A percentile compares a stretch with the other conserved stretches of the same genome.
phyloP scores from a whole-genome alignment of 1,140 invertebrate genomes.

The Polypedilum vanderplanki region DNA sequence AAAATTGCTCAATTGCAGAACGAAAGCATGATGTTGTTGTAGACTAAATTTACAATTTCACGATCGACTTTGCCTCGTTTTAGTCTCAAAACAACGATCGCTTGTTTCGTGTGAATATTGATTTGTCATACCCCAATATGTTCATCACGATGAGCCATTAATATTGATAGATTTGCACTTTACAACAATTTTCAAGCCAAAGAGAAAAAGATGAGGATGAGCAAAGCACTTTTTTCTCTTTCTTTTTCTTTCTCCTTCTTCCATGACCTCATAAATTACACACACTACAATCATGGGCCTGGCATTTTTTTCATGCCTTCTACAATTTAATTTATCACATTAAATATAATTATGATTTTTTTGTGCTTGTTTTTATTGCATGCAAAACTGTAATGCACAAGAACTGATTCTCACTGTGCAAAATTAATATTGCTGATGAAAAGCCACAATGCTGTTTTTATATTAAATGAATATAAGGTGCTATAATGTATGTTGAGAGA shows the following conservation, averaged over 20 bases:
- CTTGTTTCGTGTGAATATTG: slow-evolving; percentile 15
- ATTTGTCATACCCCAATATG: not conserved
- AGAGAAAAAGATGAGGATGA: not conserved
- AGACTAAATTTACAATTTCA: not conserved
- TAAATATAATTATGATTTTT: slow-evolving; percentile 23
- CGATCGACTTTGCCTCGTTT: not conserved
- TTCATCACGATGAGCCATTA: slow-evolving; percentile 16
- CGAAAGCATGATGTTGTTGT: not conserved
- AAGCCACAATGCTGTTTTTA: not conserved
- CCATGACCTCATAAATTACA: slow-evolving; percentile 25
- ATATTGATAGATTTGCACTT: slow-evolving; percentile 24
- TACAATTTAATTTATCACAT: slow-evolving; percentile 28
- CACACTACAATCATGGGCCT: not conserved
- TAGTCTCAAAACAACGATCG: not conserved
- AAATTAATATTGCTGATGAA: slow-evolving; percentile 2
- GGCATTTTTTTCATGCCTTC: not conserved
- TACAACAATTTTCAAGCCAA: not conserved
- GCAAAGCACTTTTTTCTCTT: not conserved
- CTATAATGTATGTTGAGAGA: too few relatives aligned
- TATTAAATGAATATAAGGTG: too few relatives aligned
- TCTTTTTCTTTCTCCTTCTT: not conserved
- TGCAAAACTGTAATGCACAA: not conserved
- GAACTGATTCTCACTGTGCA: not conserved
- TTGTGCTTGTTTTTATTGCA: slow-evolving; percentile 9
- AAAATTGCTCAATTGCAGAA: not conserved